These are phyloP conservation scores for Heliornis fulica DNA, from an alignment of 2,113 vertebrate genomes.

Conservation along the genomic window DNA sequence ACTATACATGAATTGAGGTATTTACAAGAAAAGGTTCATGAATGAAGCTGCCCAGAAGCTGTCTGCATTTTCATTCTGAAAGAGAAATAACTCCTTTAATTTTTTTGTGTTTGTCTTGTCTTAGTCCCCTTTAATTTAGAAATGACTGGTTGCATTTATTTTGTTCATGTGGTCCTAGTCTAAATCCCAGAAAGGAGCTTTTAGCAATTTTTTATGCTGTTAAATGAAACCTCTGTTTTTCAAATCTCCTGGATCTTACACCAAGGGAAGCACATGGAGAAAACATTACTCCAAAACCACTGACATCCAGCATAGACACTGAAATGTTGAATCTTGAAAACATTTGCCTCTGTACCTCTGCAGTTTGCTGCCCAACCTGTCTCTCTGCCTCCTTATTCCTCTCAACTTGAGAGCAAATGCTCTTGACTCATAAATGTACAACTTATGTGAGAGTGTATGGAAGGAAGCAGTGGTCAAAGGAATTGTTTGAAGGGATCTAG, in stretches of 20 bases:
- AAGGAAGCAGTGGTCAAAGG: not conserved
- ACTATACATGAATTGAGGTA: not conserved
- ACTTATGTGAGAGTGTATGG: not conserved
- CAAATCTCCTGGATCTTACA: not conserved
- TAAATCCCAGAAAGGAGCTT: not conserved
- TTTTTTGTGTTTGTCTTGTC: not conserved
- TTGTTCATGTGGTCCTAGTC: rapidly evolving
- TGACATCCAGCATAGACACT: not conserved
- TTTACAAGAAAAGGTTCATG: not conserved
- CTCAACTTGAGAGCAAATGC: rapidly evolving
- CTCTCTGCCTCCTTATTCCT: not conserved
- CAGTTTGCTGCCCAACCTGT: not conserved
- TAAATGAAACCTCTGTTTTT: not conserved
- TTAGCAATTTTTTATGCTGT: not conserved
- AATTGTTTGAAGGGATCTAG: not conserved
- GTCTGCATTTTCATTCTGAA: not conserved
- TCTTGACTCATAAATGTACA: not conserved
- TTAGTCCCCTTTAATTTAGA: not conserved
- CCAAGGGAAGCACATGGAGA: not conserved
- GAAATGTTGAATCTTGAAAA: not conserved
- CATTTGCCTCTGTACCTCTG: not conserved
- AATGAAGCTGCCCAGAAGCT: not conserved
- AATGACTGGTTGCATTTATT: not conserved
- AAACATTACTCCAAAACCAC: not conserved
- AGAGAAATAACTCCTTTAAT: not conserved